A percentile compares a stretch with the other conserved stretches of the same genome.
phyloP scores from a whole-genome alignment of 2,797 vertebrate genomes.

The Microctenopoma steveboyesi region DNA sequence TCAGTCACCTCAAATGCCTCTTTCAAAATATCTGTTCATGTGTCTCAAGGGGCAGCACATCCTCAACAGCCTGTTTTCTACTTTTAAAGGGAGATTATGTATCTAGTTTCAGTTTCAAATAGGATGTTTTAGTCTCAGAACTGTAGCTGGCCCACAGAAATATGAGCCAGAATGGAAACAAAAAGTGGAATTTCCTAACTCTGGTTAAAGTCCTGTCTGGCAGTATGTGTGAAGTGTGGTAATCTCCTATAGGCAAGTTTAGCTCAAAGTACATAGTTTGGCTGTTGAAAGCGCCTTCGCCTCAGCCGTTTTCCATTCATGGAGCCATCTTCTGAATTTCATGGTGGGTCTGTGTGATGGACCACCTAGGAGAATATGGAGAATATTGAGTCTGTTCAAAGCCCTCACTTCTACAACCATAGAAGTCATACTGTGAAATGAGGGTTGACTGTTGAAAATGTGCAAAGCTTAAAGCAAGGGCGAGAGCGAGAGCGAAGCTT shows the following conservation, averaged over 20 bases:
- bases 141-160: constrained; percentile 31
- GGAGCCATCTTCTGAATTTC: constrained; percentile 66
- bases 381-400: constrained; percentile 64
- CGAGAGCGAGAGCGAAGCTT: constrained; percentile 36
- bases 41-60: constrained; percentile 17
- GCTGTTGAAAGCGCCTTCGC: constrained; percentile 47
- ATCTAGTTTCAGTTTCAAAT: constrained; percentile 28
- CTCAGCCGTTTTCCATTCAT: constrained; percentile 57
- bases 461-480: constrained; percentile 50
- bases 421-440: constrained; percentile 61
- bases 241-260: constrained; percentile 41
- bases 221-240: constrained; percentile 32
- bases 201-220: constrained; percentile 22
- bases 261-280: constrained; percentile 60
- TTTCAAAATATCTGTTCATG: constrained; percentile 12
- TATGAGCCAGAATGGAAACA: constrained; percentile 43
- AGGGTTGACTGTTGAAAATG: constrained; percentile 60
- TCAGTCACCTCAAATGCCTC: constrained; percentile 20
- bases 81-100: constrained; percentile 17
- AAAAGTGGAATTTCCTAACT: constrained; percentile 32
- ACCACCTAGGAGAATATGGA: constrained; percentile 48
- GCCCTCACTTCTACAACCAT: constrained; percentile 36
- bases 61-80: constrained; percentile 32
- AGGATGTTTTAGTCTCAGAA: constrained; percentile 32
- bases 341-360: constrained; percentile 42